phyloP scores from a whole-genome alignment of 1,140 invertebrate species.

The Schlechtendalia chinensis region DNA sequence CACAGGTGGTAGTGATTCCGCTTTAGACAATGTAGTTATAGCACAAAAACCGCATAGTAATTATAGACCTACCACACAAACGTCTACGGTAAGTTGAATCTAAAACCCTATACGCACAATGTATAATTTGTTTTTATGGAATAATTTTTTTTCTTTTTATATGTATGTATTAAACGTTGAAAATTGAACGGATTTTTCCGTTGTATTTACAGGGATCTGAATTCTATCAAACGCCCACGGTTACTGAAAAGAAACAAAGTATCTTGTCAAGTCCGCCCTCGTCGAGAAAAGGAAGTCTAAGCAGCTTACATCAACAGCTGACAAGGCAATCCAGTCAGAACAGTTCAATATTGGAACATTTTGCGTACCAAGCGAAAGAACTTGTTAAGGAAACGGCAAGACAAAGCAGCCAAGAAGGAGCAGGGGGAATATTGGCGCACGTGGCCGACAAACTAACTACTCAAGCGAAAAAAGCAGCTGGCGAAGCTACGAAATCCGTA shows the following conservation, averaged over 20 bases:
- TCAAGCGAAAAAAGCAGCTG: slow-evolving; percentile 84
- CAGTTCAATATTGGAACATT: slow-evolving; percentile 70
- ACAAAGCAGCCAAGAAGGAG: slow-evolving; percentile 83
- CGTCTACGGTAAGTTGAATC: slow-evolving; percentile 20
- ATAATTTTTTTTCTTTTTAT: too few species aligned
- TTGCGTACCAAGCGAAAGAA: slow-evolving; percentile 71
- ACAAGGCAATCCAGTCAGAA: slow-evolving; percentile 72
- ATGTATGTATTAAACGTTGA: too few species aligned
- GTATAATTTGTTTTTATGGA: too few species aligned
- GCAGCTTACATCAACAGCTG: slow-evolving; percentile 60
- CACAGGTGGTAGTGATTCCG: slow-evolving; percentile 39
- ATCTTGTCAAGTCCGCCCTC: neutral
- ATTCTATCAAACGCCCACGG: neutral
- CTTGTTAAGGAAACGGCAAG: slow-evolving; percentile 79
- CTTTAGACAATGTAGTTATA: slow-evolving; percentile 33
- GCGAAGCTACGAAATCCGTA: slow-evolving; percentile 77
- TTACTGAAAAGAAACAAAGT: slow-evolving; percentile 6
- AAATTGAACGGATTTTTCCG: neutral
- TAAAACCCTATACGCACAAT: neutral
- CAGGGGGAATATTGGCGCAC: slow-evolving; percentile 67
- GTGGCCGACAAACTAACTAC: slow-evolving; percentile 83
- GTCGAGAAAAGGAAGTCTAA: slow-evolving; percentile 14
- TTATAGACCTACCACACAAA: slow-evolving; percentile 18
- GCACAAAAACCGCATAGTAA: slow-evolving; percentile 20
- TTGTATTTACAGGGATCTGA: slow-evolving; percentile 5